Percentiles rank a stretch among this genome's conserved stretches.
These are phyloP conservation scores for Erythrocebus patas DNA, from an alignment of 2,113 vertebrate species.

Conservation along the genomic window DNA sequence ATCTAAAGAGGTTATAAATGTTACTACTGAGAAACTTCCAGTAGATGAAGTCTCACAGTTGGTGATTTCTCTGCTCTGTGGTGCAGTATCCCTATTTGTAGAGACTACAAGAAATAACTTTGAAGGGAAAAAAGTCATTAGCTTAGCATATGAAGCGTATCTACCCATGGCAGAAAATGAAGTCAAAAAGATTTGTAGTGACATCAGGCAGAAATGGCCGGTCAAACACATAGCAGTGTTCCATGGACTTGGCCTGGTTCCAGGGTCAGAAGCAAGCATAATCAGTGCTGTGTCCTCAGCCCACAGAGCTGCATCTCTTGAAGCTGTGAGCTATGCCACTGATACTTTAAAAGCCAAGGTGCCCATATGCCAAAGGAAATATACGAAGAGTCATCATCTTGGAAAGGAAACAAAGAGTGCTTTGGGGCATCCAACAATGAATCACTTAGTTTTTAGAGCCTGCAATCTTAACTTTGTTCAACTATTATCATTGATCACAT, in stretches of 20 bases:
- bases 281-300: conserved; percentile 93
- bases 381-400: conserved; percentile 86
- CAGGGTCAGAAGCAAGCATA: conserved; percentile 92
- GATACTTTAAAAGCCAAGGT: conserved; percentile 89
- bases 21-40: conserved; percentile 88
- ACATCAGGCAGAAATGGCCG: conserved; percentile 89
- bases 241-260: conserved; percentile 93
- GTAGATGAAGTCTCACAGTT: conserved; percentile 86
- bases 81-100: conserved; percentile 92
- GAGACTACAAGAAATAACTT: conserved; percentile 93
- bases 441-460: not conserved
- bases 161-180: conserved; percentile 91
- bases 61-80: conserved; percentile 88
- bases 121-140: conserved; percentile 89
- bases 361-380: conserved; percentile 97
- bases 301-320: conserved; percentile 89
- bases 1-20: conserved; percentile 85
- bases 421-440: conserved; percentile 81
- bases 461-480: not conserved
- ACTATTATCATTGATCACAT: not conserved
- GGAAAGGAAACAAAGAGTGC: conserved; percentile 95
- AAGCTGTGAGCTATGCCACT: conserved; percentile 90
- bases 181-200: conserved; percentile 89
- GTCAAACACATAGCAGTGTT: conserved; percentile 89
- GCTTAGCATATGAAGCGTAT: conserved; percentile 94